These are phyloP conservation scores for Helicoverpa armigera DNA, from an alignment of 1,140 invertebrate species.

Conservation along the genomic window DNA sequence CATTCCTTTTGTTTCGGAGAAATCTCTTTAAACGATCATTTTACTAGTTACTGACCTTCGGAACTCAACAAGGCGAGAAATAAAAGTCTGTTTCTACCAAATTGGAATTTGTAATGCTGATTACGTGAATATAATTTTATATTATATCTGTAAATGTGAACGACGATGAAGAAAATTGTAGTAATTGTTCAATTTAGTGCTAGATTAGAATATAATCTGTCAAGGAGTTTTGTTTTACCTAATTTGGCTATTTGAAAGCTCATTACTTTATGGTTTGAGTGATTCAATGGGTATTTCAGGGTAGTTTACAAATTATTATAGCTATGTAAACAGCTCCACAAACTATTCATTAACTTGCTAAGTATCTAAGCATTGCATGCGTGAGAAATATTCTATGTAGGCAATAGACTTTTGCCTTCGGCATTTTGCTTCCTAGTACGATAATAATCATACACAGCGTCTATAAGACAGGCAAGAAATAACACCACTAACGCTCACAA, in stretches of 20 bases:
- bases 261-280: too few relatives aligned
- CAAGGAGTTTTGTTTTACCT: neutral
- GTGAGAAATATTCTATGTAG: too few relatives aligned
- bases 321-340: too few relatives aligned
- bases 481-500: neutral
- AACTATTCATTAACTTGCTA: too few relatives aligned
- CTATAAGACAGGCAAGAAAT: too few relatives aligned
- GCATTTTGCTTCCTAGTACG: too few relatives aligned
- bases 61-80: constrained; percentile 14
- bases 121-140: constrained; percentile 31
- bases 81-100: constrained; percentile 19
- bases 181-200: neutral
- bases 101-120: constrained; percentile 40
- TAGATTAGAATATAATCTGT: neutral
- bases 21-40: constrained; percentile 42
- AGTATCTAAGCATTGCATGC: too few relatives aligned
- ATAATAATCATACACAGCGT: too few relatives aligned
- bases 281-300: too few relatives aligned
- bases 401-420: too few relatives aligned
- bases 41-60: constrained; percentile 35
- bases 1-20: constrained; percentile 32
- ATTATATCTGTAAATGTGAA: constrained; percentile 16
- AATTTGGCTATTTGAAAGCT: neutral
- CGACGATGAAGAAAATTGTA: neutral
- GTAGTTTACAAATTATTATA: too few relatives aligned